Evolutionary conservation across 2,888 invertebrate genomes (phyloP).

Genomic region (Drosophila ochracea): DNA sequence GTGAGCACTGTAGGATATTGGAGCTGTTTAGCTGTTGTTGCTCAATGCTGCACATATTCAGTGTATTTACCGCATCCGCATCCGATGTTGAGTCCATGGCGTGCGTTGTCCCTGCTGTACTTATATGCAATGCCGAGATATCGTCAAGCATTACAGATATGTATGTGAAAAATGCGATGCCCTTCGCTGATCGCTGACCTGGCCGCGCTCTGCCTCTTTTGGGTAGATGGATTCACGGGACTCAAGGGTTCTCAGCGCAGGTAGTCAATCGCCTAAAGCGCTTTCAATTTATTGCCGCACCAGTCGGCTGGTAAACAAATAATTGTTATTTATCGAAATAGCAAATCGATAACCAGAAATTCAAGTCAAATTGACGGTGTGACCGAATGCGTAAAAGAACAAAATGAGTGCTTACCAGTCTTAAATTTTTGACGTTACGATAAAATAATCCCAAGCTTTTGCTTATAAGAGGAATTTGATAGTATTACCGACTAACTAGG

Average conservation of each 20-base stretch:
- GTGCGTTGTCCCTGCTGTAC: conserved; percentile 39
- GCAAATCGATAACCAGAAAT: conserved; percentile 35
- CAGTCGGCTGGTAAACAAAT: conserved; percentile 61
- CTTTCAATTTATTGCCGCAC: conserved; percentile 45
- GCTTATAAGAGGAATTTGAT: neutral
- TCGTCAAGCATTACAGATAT: conserved; percentile 53
- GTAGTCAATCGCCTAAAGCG: conserved; percentile 31
- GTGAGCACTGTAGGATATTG: conserved; percentile 74
- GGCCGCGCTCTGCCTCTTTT: conserved; percentile 1
- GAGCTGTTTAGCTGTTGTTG: conserved; percentile 58
- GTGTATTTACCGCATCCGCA: conserved; percentile 62
- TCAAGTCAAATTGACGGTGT: conserved; percentile 14
- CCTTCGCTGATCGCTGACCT: conserved; percentile 15
- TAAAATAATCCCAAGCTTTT: neutral
- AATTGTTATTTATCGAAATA: conserved; percentile 37
- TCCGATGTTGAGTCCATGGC: conserved; percentile 58
- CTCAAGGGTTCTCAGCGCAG: conserved; percentile 29
- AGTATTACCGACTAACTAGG: neutral
- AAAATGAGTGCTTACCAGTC: neutral
- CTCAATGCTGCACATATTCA: conserved; percentile 44
- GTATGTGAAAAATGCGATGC: conserved; percentile 14
- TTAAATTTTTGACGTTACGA: neutral
- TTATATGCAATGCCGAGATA: conserved; percentile 46
- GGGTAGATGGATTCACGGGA: conserved; percentile 11
- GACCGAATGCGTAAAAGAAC: neutral